Base-by-base conservation (phyloP, 2,113 vertebrate genomes). In the Butorides virescens region DNA sequence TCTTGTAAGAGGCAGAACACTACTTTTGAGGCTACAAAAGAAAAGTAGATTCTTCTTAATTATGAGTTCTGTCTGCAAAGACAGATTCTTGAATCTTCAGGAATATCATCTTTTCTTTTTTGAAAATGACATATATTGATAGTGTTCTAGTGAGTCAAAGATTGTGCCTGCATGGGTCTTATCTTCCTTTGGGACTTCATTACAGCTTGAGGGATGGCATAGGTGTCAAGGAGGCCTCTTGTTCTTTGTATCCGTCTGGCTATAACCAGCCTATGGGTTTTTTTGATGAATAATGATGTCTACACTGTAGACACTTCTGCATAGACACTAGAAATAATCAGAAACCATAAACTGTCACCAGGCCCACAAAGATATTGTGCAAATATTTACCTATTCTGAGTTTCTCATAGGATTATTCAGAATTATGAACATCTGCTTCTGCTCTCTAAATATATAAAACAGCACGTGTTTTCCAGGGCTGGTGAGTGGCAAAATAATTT, bases 111-210 rank as follows among this genome's bases (percentile, higher is more conserved):
- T 65, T 53, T 91, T 53, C 25, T 63, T 86, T 65, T 63, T 86
- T 65, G 46, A 63, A 74, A 93, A 73, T 79, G 5, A 61, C 55
- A 79, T 3, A 7, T 46, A 44, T 10, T 21, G 7, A 56, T 86
- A 86, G 32, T 78, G 25, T 26, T 74, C 46, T 56, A 63, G 65
- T 25, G 32, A 94, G 70, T 44, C 44, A 73, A 93, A 95, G 62
- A 75, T 20, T 79, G 34, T 67, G 30, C 25, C 56, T 86, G 37
- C 8, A 52, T 75, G 20, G 29, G 18, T 72, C 68, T 87, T 84
- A 44, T 77, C 66, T 91, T 96, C 92, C 91, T 97, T 65, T 94
- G 91, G 88, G 93, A 93, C 66, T 95, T 87, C 81, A 86, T 96
- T 95, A 95, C 19, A 58, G 52, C 53, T 75, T 86, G 36, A 92